phyloP scores from a whole-genome alignment of 2,888 invertebrate species.

The Eucera pruinosa region DNA sequence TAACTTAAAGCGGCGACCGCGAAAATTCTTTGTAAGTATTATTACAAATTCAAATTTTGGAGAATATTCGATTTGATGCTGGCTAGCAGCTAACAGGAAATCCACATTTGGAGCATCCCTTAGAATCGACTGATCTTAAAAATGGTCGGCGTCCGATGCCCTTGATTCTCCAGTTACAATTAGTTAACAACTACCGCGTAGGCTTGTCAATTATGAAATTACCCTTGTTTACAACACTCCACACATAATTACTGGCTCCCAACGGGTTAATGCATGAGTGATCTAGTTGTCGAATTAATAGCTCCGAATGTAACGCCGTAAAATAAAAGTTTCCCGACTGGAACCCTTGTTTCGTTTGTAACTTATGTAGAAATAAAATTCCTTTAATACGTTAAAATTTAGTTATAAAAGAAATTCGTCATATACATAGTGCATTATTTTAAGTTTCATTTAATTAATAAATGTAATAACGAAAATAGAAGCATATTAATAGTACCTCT shows the following conservation, averaged over 20 bases:
- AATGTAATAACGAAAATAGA: no score
- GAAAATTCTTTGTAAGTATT: neutral
- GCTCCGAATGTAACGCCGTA: slow-evolving; percentile 17
- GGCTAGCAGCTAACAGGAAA: neutral
- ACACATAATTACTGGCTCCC: slow-evolving; percentile 62
- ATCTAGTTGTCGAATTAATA: slow-evolving; percentile 61
- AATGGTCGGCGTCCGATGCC: slow-evolving; percentile 46
- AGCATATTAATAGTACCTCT: neutral
- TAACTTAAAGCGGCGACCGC: neutral
- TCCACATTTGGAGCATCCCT: slow-evolving; percentile 14
- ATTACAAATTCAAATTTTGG: neutral
- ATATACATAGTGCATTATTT: no score
- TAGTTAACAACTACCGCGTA: slow-evolving; percentile 77
- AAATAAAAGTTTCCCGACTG: neutral
- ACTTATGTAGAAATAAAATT: no score
- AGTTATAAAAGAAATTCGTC: no score
- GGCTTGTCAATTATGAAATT: slow-evolving; percentile 80
- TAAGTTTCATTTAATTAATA: no score
- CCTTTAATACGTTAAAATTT: no score
- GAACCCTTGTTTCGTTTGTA: neutral
- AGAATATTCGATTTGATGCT: neutral
- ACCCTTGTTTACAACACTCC: slow-evolving; percentile 74
- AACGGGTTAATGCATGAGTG: slow-evolving; percentile 57
- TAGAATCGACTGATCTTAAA: slow-evolving; percentile 29
- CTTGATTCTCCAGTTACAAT: slow-evolving; percentile 70